phyloP scores from a whole-genome alignment of 2,113 vertebrate species.

The Psilopogon haemacephalus region DNA sequence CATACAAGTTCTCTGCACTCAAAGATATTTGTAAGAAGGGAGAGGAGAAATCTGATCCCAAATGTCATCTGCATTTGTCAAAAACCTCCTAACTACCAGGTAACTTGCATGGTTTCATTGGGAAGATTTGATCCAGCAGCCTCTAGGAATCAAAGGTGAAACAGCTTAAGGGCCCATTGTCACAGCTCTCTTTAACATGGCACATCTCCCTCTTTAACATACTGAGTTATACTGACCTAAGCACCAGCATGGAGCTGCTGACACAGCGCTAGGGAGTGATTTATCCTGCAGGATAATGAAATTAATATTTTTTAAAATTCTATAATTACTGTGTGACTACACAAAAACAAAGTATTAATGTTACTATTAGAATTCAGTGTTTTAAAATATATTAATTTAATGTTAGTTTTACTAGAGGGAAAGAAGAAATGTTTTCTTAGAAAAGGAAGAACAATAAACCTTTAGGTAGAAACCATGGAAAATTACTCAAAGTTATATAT shows the following conservation, averaged over 20 bases:
- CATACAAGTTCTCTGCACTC: background rate
- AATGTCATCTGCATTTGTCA: background rate
- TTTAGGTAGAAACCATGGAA: background rate
- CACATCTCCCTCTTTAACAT: no score
- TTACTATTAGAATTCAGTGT: background rate
- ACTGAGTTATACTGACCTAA: no score
- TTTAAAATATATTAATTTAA: background rate
- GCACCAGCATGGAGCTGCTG: no score
- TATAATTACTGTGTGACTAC: no score
- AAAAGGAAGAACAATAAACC: background rate
- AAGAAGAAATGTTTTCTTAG: background rate
- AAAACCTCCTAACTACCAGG: background rate
- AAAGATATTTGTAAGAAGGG: background rate
- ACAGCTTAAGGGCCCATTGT: background rate
- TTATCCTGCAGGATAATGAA: no score
- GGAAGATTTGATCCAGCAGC: background rate
- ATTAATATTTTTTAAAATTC: no score
- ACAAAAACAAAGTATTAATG: no score
- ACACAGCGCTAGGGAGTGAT: no score
- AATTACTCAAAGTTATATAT: background rate
- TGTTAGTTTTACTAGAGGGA: background rate
- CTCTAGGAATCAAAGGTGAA: slow-evolving; percentile 10
- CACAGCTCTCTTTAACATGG: background rate
- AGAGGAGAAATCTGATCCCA: background rate
- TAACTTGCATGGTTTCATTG: background rate